Evolutionary conservation across 2,797 vertebrate genomes (phyloP), one percentile per base, ranked within the genome.

Genomic region (Mareca penelope): DNA sequence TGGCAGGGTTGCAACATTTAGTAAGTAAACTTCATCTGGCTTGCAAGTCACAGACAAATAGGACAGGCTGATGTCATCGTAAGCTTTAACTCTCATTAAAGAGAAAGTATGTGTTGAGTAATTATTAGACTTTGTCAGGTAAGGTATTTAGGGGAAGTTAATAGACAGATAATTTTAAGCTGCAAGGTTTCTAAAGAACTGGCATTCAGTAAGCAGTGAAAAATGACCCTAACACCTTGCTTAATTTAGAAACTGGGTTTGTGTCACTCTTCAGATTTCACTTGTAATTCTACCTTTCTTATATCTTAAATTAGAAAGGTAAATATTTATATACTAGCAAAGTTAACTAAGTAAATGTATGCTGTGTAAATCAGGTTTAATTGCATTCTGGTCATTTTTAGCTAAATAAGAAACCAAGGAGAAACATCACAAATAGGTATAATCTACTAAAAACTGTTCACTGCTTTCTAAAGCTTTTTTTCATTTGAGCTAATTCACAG

Each of bases 11-110:
- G 72, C 81, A 92, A 4, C 3, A 21, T 90, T 94, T 87, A 94
- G 91, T 79, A 89, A 86, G 93, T 94, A 80, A 94, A 96, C 57
- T 95, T 93, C 65, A 73, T 94, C 87, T 91, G 89, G 72, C 80
- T 94, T 90, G 33, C 76, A 50, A 80, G 50, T 75, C 84, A 50
- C 78, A 88, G 95, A 72, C 70, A 89, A 78, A 78, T 90, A 91
- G 89, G 89, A 89, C 89, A 92, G 72, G 88, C 93, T 96, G 91
- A 96, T 95, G 93, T 95, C 81, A 86, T 82, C 3, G 0, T 56
- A 75, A 52, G 35, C 68, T 78, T 94, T 92, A 89, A 71, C 42
- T 78, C 73, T 92, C 75, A 84, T 95, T 86, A 65, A 92, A 87
- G 82, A 87, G 85, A 87, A 85, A 87, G 65, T 61, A 65, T 91